These are phyloP conservation scores for Poeciliopsis occidentalis DNA, from an alignment of 2,113 vertebrate genomes.

Conservation along the genomic window DNA sequence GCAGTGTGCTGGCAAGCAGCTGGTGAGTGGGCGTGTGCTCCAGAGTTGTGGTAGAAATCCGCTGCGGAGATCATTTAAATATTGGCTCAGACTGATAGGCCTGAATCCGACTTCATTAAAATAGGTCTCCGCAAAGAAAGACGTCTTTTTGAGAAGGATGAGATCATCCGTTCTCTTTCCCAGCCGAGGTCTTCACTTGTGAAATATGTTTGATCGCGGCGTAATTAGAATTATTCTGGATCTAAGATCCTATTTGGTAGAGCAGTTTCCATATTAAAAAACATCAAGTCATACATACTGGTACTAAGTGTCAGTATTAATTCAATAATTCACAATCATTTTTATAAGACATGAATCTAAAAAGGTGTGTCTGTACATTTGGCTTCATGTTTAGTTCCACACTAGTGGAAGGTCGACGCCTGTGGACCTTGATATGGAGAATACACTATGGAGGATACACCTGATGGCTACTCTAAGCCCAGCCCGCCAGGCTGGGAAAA, in stretches of 20 bases:
- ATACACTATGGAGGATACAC: too few species aligned
- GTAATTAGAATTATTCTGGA: not conserved
- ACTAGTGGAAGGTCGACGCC: too few species aligned
- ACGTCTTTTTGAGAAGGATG: not conserved
- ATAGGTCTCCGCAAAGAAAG: not conserved
- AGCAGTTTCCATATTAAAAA: not conserved
- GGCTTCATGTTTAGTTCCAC: too few species aligned
- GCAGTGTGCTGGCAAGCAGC: conserved; percentile 39
- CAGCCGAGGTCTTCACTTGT: not conserved
- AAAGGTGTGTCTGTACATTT: not conserved
- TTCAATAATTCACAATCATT: not conserved
- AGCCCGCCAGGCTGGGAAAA: too few species aligned
- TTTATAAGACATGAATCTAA: not conserved
- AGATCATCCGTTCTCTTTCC: conserved; percentile 3
- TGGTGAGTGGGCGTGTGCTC: conserved; percentile 41
- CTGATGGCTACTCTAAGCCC: too few species aligned
- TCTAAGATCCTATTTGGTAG: not conserved
- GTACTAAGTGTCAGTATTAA: not conserved
- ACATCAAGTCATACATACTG: not conserved
- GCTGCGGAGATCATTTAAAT: conserved; percentile 6
- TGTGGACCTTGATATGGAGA: too few species aligned
- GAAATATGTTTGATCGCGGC: not conserved
- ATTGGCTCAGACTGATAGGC: conserved; percentile 5
- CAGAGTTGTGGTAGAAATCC: conserved; percentile 9
- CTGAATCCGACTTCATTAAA: conserved; percentile 2